Conservation (phyloP, 1,140 invertebrate species). For the Heliconius hewitsoni region DNA sequence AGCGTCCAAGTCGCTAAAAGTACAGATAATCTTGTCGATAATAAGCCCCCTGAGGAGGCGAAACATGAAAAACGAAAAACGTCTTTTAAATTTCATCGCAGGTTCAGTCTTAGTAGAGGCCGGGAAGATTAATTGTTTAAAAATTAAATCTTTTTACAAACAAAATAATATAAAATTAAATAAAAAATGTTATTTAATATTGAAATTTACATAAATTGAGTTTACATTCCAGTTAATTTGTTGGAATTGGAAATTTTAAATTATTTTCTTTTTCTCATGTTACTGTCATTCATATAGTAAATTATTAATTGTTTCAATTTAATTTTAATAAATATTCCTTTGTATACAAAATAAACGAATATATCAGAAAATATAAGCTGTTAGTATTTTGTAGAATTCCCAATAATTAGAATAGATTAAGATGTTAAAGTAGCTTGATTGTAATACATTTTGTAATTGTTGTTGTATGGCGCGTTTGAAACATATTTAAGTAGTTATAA, state of each 20-base stretch:
- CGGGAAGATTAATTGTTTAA: slow-evolving; percentile 60
- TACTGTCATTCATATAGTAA: too few species aligned
- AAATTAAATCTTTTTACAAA: neutral
- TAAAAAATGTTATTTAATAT: neutral
- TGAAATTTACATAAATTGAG: neutral
- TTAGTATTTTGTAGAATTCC: slow-evolving; percentile 16
- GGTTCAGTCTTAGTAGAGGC: slow-evolving; percentile 72
- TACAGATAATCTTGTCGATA: slow-evolving; percentile 66
- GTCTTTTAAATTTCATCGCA: slow-evolving; percentile 72
- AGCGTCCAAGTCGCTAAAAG: slow-evolving; percentile 40
- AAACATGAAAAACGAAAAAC: slow-evolving; percentile 68
- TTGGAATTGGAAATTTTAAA: neutral
- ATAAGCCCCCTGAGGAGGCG: slow-evolving; percentile 53
- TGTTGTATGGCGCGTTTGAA: neutral
- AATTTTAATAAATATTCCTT: too few species aligned
- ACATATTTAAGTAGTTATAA: neutral
- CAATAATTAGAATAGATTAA: slow-evolving; percentile 24
- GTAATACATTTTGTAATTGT: slow-evolving; percentile 27
- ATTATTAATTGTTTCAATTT: too few species aligned
- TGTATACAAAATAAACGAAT: too few species aligned
- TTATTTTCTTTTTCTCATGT: neutral
- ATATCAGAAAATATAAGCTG: slow-evolving; percentile 1
- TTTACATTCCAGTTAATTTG: neutral
- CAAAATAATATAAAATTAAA: neutral
- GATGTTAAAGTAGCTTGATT: slow-evolving; percentile 35